Evolutionary conservation across 2,888 invertebrate genomes (phyloP).

Genomic region (Crepidodera aurea): DNA sequence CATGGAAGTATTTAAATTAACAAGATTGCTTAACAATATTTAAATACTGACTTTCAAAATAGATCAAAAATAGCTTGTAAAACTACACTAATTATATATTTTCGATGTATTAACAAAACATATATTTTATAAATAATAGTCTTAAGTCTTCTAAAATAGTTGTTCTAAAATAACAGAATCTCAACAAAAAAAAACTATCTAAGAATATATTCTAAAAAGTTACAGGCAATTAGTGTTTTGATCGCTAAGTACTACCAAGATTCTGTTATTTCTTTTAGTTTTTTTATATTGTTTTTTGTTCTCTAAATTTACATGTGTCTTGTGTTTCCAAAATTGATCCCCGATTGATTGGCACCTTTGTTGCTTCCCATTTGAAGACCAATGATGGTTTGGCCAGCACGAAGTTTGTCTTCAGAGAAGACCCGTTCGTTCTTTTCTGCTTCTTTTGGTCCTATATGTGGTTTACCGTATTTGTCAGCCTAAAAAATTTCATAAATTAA

Average conservation of each 20-base stretch:
- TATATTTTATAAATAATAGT: slow-evolving; percentile 29
- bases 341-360: slow-evolving; percentile 96
- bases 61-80: slow-evolving; percentile 28
- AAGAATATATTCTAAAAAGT: slow-evolving; percentile 8
- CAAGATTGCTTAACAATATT: slow-evolving; percentile 36
- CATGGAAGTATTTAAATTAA: slow-evolving; percentile 30
- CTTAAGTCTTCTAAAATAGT: slow-evolving; percentile 17
- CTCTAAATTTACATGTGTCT: slow-evolving; percentile 84
- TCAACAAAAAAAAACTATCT: not conserved
- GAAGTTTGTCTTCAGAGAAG: slow-evolving; percentile 93
- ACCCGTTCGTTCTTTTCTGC: slow-evolving; percentile 93
- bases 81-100: slow-evolving; percentile 22
- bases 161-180: slow-evolving; percentile 23
- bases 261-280: slow-evolving; percentile 23
- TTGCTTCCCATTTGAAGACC: slow-evolving; percentile 96
- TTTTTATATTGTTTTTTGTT: slow-evolving; percentile 2
- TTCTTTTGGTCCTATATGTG: slow-evolving; percentile 95
- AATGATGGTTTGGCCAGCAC: slow-evolving; percentile 92
- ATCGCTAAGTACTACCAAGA: slow-evolving; percentile 15
- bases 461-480: slow-evolving; percentile 84
- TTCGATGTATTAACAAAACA: slow-evolving; percentile 31
- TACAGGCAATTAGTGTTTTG: slow-evolving; percentile 5
- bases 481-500: slow-evolving; percentile 56
- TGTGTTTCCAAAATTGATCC: slow-evolving; percentile 96
- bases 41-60: slow-evolving; percentile 26